Percentiles rank a stretch among this genome's conserved stretches.
Conservation (phyloP, 2,888 invertebrate genomes). For the Spodoptera picta region DNA sequence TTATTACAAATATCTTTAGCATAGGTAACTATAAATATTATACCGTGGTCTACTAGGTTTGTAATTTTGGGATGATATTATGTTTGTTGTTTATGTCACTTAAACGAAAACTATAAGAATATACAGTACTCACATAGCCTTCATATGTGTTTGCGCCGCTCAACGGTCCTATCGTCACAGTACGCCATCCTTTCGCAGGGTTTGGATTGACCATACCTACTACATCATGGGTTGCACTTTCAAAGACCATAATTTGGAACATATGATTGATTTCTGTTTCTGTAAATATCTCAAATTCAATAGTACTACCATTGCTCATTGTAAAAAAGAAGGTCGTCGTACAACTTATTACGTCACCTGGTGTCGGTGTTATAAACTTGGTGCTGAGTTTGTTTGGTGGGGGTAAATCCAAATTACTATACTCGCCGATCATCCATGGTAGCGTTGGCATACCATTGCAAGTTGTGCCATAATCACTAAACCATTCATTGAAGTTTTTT, state of each 20-base stretch:
- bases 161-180: neutral
- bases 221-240: too few relatives aligned
- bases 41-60: too few relatives aligned
- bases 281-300: slow-evolving; percentile 68
- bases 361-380: slow-evolving; percentile 55
- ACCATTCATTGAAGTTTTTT: slow-evolving; percentile 58
- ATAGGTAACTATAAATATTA: too few relatives aligned
- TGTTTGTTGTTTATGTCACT: too few relatives aligned
- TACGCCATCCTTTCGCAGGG: slow-evolving; percentile 1
- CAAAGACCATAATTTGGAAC: slow-evolving; percentile 53
- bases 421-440: slow-evolving; percentile 58
- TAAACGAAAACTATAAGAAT: neutral
- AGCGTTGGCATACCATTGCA: slow-evolving; percentile 42
- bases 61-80: too few relatives aligned
- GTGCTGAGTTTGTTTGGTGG: slow-evolving; percentile 57
- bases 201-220: neutral
- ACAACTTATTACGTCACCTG: slow-evolving; percentile 46
- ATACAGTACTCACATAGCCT: slow-evolving; percentile 9
- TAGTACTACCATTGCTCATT: slow-evolving; percentile 59
- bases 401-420: slow-evolving; percentile 15
- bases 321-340: slow-evolving; percentile 57
- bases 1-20: too few relatives aligned
- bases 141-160: neutral
- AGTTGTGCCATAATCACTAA: slow-evolving; percentile 48
- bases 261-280: slow-evolving; percentile 47